These are phyloP conservation scores for Hippocampus abdominalis DNA, from an alignment of 2,113 vertebrate genomes.

Conservation along the genomic window DNA sequence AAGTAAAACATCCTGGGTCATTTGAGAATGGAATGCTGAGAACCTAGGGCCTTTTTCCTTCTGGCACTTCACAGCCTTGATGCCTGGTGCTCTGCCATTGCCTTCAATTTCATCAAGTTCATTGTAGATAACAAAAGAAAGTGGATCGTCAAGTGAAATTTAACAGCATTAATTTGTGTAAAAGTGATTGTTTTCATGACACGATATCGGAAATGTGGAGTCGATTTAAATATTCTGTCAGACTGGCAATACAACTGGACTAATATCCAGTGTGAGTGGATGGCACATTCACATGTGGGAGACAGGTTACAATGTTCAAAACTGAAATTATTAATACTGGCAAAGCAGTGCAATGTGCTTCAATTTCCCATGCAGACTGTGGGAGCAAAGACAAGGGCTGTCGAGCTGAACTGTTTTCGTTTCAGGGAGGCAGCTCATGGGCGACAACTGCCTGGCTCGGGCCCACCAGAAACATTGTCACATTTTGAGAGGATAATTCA, in stretches of 20 bases:
- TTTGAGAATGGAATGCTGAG: not conserved
- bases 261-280: slow-evolving; percentile 28
- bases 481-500: slow-evolving; percentile 14
- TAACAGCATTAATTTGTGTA: not conserved
- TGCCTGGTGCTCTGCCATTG: not conserved
- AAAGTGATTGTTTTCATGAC: not conserved
- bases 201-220: slow-evolving; percentile 14
- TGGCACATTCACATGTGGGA: slow-evolving; percentile 14
- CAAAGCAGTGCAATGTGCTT: slow-evolving; percentile 18
- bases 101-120: not conserved
- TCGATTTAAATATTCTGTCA: slow-evolving; percentile 9
- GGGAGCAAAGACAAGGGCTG: slow-evolving; percentile 9
- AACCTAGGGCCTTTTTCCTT: not conserved
- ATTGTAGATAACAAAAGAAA: not conserved
- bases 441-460: slow-evolving; percentile 4
- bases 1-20: not conserved
- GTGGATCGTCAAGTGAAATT: not conserved
- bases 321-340: slow-evolving; percentile 23
- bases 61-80: not conserved
- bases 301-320: slow-evolving; percentile 20
- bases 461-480: slow-evolving; percentile 1
- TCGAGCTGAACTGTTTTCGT: slow-evolving; percentile 22
- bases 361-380: slow-evolving; percentile 6
- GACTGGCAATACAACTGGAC: slow-evolving; percentile 19
- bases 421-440: slow-evolving; percentile 21